Base-by-base conservation (phyloP, 2,888 invertebrate species). In the Zelleria hepariella region DNA sequence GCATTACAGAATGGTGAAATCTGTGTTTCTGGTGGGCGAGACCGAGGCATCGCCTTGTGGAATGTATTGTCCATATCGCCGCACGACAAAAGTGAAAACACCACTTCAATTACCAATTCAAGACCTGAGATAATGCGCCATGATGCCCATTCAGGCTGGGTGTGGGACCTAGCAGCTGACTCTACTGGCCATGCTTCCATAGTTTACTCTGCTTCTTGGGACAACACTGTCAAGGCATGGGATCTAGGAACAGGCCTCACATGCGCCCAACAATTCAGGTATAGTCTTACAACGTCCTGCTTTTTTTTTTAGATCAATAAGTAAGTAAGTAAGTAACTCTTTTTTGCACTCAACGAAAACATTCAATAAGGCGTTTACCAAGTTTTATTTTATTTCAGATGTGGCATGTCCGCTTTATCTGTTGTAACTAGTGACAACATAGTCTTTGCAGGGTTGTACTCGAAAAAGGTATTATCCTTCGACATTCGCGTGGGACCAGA, bases 191-290 rank as follows among this genome's bases (percentile, higher is more conserved):
- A 79, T 62, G 79, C 89, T 21, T 70, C 86, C 5, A 81, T 78
- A 57, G 68, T 92, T 51, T 91, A 89, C 67, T 92, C 92, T 42
- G 91, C 91, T 20, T 91, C 91, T 42, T 92, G 92, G 92, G 92
- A 92, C 69, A 86, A 88, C 61, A 89, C 86, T 48, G 87, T 92
- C 0, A 91, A 91, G 72, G 86, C 87, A 2, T 92, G 92, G 92
- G 85, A 88, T 62, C 73, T 90, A 47, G 70, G 71, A 47, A 71
- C 78, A 60, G 87, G 80, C 59, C 81, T 91, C 64, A 70, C 73
- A 60, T 86, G 82, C 68, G 68, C 86, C 59, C 78, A 82, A 71
- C 87, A 81, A 64, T 90, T 91, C 70, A 77, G 81, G 89, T 89
- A 63, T 74, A 42, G 26, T 26, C 5, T 4, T 7, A 26, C 7